A percentile compares a stretch with the other conserved stretches of the same genome.
These are phyloP conservation scores for Sericinus montela DNA, from an alignment of 2,888 invertebrate species.

Conservation along the genomic window DNA sequence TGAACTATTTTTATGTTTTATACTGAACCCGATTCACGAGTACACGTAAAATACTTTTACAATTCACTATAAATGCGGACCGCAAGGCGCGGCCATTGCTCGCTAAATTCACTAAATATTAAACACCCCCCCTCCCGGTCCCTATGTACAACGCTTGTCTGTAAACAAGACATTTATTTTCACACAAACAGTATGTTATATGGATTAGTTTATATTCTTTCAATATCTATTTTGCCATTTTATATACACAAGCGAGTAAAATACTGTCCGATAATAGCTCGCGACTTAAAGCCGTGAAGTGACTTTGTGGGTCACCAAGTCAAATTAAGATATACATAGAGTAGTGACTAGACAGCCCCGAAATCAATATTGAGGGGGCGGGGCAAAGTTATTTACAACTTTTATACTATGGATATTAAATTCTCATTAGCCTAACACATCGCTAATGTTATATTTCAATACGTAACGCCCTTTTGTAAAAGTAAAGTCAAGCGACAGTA, in stretches of 20 bases:
- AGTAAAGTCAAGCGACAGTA: slow-evolving; percentile 35
- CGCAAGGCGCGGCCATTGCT: slow-evolving; percentile 33
- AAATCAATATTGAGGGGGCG: slow-evolving; percentile 30
- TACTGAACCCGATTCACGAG: slow-evolving; percentile 40
- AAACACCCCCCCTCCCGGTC: slow-evolving; percentile 32
- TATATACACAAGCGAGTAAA: slow-evolving; percentile 58
- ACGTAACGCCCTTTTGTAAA: slow-evolving; percentile 41
- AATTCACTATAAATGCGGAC: slow-evolving; percentile 53
- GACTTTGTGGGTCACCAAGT: slow-evolving; percentile 27
- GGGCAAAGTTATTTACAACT: slow-evolving; percentile 61
- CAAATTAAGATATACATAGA: slow-evolving; percentile 37
- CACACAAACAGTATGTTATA: slow-evolving; percentile 13
- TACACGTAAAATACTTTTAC: slow-evolving; percentile 44
- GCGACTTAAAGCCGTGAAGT: slow-evolving; percentile 38
- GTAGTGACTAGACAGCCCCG: slow-evolving; percentile 71
- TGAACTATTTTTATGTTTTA: slow-evolving; percentile 38
- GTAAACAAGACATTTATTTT: not conserved
- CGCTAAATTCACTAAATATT: slow-evolving; percentile 57
- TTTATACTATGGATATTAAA: slow-evolving; percentile 59
- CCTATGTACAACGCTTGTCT: slow-evolving; percentile 28
- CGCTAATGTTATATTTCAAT: slow-evolving; percentile 37
- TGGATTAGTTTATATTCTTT: slow-evolving; percentile 8
- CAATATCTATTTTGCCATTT: slow-evolving; percentile 22
- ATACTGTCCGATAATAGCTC: slow-evolving; percentile 45
- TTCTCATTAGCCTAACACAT: slow-evolving; percentile 60